Percentiles rank a stretch among this genome's conserved stretches.
phyloP scores from a whole-genome alignment of 2,888 invertebrate species.

The Epistrophe grossulariae region DNA sequence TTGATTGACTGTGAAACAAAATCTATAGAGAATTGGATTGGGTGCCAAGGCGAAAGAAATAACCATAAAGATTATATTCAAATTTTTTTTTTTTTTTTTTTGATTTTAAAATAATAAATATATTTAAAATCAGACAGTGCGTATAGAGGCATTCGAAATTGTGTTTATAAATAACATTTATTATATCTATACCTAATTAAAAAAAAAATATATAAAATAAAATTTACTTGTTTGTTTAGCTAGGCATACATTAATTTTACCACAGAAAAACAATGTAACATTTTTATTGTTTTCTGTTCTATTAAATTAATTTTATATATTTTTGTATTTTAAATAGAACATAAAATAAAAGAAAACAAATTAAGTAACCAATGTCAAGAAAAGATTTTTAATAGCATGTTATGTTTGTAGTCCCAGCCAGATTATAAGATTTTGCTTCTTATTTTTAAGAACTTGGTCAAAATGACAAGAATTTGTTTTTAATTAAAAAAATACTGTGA shows the following conservation, averaged over 20 bases:
- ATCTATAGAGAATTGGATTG: constrained; percentile 2
- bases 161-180: neutral
- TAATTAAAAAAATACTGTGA: no score
- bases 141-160: neutral
- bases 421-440: no score
- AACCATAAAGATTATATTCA: constrained; percentile 2
- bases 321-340: neutral
- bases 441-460: no score
- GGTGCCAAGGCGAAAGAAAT: neutral
- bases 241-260: neutral
- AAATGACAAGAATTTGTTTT: no score
- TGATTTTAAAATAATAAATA: neutral
- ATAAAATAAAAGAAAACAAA: no score
- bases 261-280: neutral
- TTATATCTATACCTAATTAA: neutral
- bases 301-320: neutral
- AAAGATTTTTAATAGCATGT: no score
- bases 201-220: neutral
- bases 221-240: neutral
- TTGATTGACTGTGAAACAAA: constrained; percentile 13
- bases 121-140: neutral
- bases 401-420: no score
- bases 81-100: neutral
- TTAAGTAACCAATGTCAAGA: no score
- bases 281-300: neutral